Base-by-base conservation (phyloP, 2,797 vertebrate genomes). In the Gobionotothen gibberifrons region DNA sequence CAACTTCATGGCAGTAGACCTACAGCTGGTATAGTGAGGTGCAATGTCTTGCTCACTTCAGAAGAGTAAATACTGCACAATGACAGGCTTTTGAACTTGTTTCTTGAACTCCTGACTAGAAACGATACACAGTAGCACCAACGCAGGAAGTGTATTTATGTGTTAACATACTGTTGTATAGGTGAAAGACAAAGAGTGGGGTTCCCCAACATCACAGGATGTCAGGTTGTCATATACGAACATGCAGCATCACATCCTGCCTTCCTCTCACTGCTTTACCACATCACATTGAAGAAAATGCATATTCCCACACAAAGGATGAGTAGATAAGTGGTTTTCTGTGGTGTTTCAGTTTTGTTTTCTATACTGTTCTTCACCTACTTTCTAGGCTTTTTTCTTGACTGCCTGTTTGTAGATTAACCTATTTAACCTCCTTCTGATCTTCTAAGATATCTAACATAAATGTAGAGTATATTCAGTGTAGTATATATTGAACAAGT, bases 321-420 rank as follows among this genome's bases (percentile, higher is more conserved):
- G 62, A 58, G 69, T 19, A 77, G 53, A 36, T 36, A 36, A 85
- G 79, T 79, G 67, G 72, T 85, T 90, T 90, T 81, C 84, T 88
- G 87, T 82, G 79, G 89, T 85, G 49, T 92, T 89, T 92, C 85
- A 76, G 86, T 93, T 90, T 91, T 87, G 79, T 89, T 85, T 83
- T 73, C 64, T 85, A 70, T 82, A 78, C 84, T 82, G 81, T 80
- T 82, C 59, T 75, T 83, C 62, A 76, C 62, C 73, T 90, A 76
- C 85, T 94, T 90, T 93, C 83, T 82, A 92, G 86, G 71, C 62
- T 76, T 76, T 75, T 77, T 55, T 58, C 21, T 68, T 51, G 57
- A 51, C 58, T 14, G 19, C 39, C 21, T 52, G 44, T 60, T 83
- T 69, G 44, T 49, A 76, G 21, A 19, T 51, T 58, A 39, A 74